Evolutionary conservation across 2,888 invertebrate species (phyloP).

Genomic region (Synergus japonicus): DNA sequence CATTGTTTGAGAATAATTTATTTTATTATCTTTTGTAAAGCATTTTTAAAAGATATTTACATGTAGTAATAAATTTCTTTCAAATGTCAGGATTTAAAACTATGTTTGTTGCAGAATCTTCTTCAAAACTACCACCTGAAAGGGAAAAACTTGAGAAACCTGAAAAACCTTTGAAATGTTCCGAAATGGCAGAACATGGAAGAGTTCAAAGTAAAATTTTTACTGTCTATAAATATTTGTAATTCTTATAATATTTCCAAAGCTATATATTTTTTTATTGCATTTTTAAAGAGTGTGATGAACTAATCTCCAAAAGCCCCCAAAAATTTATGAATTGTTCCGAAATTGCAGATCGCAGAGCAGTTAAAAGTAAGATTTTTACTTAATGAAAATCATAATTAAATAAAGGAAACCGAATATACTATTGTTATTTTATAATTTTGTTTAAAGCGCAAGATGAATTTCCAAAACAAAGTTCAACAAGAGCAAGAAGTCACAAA

Average conservation of each 20-base stretch:
- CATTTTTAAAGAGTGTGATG: too few species aligned
- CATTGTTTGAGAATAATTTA: not conserved
- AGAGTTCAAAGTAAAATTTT: not conserved
- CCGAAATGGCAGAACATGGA: not conserved
- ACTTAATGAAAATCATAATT: not conserved
- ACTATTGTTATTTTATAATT: not conserved
- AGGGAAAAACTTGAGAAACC: not conserved
- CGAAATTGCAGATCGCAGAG: not conserved
- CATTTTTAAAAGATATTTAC: not conserved
- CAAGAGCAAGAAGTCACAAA: not conserved
- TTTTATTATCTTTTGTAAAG: not conserved
- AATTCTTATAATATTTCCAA: not conserved
- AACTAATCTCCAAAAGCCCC: not conserved
- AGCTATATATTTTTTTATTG: not conserved
- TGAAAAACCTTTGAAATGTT: constrained; percentile 23
- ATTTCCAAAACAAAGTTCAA: not conserved
- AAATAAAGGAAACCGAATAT: not conserved
- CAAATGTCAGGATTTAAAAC: not conserved
- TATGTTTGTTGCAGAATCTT: not conserved
- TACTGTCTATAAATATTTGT: not conserved
- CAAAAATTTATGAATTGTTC: not conserved
- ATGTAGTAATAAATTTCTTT: not conserved
- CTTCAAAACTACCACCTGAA: not conserved
- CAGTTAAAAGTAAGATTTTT: not conserved
- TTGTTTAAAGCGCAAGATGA: not conserved